Evolutionary conservation across 1,140 invertebrate genomes (phyloP).

Genomic region (Cephus cinctus): DNA sequence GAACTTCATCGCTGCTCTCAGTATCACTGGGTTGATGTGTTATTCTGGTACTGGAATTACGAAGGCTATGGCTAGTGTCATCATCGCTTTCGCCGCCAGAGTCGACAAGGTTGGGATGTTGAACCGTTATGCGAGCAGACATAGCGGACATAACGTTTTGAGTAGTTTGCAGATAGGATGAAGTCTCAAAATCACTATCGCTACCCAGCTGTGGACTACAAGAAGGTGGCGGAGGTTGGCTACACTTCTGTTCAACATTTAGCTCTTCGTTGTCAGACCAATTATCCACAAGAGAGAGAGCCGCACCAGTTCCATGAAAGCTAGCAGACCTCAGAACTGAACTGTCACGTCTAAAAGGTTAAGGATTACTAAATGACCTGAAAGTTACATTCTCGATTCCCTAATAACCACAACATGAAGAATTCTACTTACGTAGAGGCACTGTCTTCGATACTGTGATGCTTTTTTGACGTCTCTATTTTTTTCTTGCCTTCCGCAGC

Average conservation of each 20-base stretch:
- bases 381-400: neutral
- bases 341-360: slow-evolving; percentile 42
- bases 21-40: slow-evolving; percentile 34
- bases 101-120: slow-evolving; percentile 31
- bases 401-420: too few relatives aligned
- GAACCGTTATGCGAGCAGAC: slow-evolving; percentile 56
- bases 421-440: slow-evolving; percentile 7
- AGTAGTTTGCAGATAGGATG: slow-evolving; percentile 38
- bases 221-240: slow-evolving; percentile 35
- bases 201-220: slow-evolving; percentile 37
- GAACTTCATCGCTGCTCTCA: slow-evolving; percentile 38
- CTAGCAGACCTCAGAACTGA: slow-evolving; percentile 58
- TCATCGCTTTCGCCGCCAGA: slow-evolving; percentile 43
- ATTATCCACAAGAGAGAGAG: slow-evolving; percentile 36
- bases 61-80: slow-evolving; percentile 41
- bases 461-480: slow-evolving; percentile 48
- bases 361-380: slow-evolving; percentile 1
- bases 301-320: slow-evolving; percentile 56
- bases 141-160: slow-evolving; percentile 64
- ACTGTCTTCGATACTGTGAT: slow-evolving; percentile 36
- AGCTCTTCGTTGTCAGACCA: slow-evolving; percentile 39
- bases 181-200: slow-evolving; percentile 41
- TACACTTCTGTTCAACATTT: slow-evolving; percentile 30
- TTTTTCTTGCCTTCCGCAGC: slow-evolving; percentile 76
- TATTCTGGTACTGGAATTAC: slow-evolving; percentile 28